Base-by-base conservation (phyloP, 1,140 invertebrate species). In the Megalopta genalis region DNA sequence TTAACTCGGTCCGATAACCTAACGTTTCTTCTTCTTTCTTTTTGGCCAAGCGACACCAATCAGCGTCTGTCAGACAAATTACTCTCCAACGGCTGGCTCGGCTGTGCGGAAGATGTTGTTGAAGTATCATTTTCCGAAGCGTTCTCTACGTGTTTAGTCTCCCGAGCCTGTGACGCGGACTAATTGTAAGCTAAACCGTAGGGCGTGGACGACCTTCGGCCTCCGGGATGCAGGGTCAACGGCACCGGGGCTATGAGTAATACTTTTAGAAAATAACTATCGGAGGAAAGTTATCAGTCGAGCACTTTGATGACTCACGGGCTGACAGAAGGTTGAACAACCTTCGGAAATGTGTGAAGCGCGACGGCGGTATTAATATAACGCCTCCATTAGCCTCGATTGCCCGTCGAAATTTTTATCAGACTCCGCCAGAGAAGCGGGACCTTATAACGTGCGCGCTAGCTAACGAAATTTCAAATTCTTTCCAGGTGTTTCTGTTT, bases 161-260 rank as follows among this genome's bases (percentile, higher is more conserved):
- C 54, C n/a, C 54, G 54, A 57, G 18, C n/a, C 54, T 9, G 7
- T 57, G 54, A 57, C 54, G 54, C 54, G 54, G 9, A 57, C 54
- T 57, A 57, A 57, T 57, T 57, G 54, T 57, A n/a, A 57, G 21
- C 54, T 57, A 57, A 57, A 57, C 54, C 54, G 54, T 57, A 57
- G 54, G 54, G 54, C 21, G 54, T 57, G 54, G 54, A 57, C n/a
- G 54, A 57, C 54, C 54, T 57, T 57, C 18, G n/a, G 54, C 54
- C 21, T n/a, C 16, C 49, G 18, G 5, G 49, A 52, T 52, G 49
- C 49, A 21, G 52, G 54, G 54, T 57, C 21, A 57, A 57, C 54
- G 54, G n/a, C 54, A 57, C 54, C n/a, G n/a, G n/a, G n/a, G 6
- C 21, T 5, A 7, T 57, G 54, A 57, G 21, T 57, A 57, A 57